phyloP scores from a whole-genome alignment of 2,888 invertebrate genomes.

The Nemurella pictetii region DNA sequence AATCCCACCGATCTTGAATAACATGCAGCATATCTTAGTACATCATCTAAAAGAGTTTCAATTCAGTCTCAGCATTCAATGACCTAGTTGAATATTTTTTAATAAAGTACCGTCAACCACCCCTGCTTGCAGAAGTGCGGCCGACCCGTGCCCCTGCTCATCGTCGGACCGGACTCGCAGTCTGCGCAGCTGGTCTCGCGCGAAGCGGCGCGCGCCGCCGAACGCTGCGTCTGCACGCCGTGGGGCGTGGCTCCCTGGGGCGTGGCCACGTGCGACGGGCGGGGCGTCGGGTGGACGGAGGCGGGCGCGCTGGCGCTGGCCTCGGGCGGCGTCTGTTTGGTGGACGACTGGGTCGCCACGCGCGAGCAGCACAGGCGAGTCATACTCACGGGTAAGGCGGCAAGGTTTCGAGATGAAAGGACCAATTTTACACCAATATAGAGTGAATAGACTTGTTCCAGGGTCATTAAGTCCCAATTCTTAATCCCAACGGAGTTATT shows the following conservation, averaged over 20 bases:
- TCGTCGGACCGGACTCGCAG: conserved; percentile 41
- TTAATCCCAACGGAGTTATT: no score
- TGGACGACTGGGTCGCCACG: conserved; percentile 51
- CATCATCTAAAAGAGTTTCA: not conserved
- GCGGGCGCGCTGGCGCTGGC: conserved; percentile 51
- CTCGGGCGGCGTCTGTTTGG: conserved; percentile 51
- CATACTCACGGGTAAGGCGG: conserved; percentile 32
- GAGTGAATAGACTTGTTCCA: no score
- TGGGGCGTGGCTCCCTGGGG: conserved; percentile 36
- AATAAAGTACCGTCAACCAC: no score
- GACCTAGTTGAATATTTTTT: not conserved
- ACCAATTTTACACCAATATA: no score
- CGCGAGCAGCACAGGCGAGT: conserved; percentile 10
- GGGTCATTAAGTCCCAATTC: no score
- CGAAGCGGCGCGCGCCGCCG: conserved; percentile 34
- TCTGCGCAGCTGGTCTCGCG: conserved; percentile 38
- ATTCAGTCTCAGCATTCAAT: not conserved
- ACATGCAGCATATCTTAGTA: no score
- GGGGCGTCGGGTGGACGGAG: conserved; percentile 46
- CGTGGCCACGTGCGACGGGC: conserved; percentile 32
- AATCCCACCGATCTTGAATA: no score
- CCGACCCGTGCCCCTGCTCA: conserved; percentile 42
- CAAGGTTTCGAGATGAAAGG: no score
- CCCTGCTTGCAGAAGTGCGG: conserved; percentile 30
- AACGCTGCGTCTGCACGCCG: conserved; percentile 30